Base-by-base conservation (phyloP, 2,888 invertebrate genomes). In the Himalopsyche kuldschensis region DNA sequence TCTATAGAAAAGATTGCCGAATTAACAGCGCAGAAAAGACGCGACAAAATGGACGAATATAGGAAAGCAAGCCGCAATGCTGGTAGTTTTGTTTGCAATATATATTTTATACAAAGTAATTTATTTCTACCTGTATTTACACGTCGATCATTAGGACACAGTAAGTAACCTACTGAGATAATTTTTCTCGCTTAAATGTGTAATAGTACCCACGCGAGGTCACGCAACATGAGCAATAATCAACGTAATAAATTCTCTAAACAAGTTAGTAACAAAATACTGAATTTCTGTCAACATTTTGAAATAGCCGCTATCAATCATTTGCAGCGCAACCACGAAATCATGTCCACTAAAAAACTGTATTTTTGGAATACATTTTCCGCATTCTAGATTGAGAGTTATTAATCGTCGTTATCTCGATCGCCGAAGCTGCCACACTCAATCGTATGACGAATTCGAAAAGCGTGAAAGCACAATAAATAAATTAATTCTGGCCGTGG, bases 391-490 rank as follows among this genome's bases (percentile, higher is more conserved):
- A 15, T 27, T 69, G 69, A 69, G 69, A 69, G 69, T 69, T 69
- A 69, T 69, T 69, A 69, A 69, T 69, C 69, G 69, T 69, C 27
- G 69, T 69, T 69, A 69, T 69, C 69, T 69, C 15, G 69, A 69
- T 69, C 69, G 69, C 69, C 4, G 30, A 69, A 69, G 24, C 69
- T 69, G 69, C 69, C 69, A 69, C 30, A 27, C 27, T 27, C 69
- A 27, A 69, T 69, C 24, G 69, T 69, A 27, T 69, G 69, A 69
- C 69, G 69, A 69, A 69, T 69, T 69, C 11, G 80, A 79, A 82
- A 80, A 76, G 80, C 81, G 79, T 79, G 79, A 82, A 83, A 83
- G 80, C 80, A 80, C 78, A 69, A 83, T 83, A 80, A 83, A 69
- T 69, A 69, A 69, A 69, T 69, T 69, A 69, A 69, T 69, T 27